Conservation (phyloP, 2,888 invertebrate genomes). For the Scaptomyza cyrtandrae region DNA sequence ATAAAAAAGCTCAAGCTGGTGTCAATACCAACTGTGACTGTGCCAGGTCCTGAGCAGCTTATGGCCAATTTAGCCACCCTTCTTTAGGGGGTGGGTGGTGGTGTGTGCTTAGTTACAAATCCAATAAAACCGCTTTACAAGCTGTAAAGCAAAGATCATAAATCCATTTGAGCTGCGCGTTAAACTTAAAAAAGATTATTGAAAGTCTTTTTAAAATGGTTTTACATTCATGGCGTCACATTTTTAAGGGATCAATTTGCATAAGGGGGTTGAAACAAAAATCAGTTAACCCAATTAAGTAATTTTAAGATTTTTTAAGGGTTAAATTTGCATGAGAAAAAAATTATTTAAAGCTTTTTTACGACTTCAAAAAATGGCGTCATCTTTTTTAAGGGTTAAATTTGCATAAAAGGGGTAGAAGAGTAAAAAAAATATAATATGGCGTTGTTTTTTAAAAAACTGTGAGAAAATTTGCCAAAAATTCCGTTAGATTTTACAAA, state of each 20-base stretch:
- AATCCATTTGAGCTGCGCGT: conserved; percentile 48
- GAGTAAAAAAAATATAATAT: conserved; percentile 15
- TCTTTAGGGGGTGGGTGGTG: conserved; percentile 1
- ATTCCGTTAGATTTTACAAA: conserved; percentile 62
- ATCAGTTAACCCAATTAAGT: no score
- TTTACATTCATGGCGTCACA: conserved; percentile 6
- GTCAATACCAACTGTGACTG: conserved; percentile 77
- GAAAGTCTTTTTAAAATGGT: conserved; percentile 11
- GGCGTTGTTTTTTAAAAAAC: conserved; percentile 19
- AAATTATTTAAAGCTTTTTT: no score
- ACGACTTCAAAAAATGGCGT: conserved; percentile 11
- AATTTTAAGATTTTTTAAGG: neutral
- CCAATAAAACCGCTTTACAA: conserved; percentile 84
- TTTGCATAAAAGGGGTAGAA: conserved; percentile 47
- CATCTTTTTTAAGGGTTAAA: conserved; percentile 31
- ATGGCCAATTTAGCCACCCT: conserved; percentile 72
- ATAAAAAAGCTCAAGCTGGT: conserved; percentile 68
- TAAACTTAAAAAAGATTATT: conserved; percentile 9
- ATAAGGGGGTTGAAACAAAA: neutral
- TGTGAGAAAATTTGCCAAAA: conserved; percentile 70
- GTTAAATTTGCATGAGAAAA: no score
- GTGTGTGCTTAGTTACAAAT: conserved; percentile 56
- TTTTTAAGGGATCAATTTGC: neutral
- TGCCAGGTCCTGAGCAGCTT: conserved; percentile 72
- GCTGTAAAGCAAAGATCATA: conserved; percentile 73